Percentiles rank a stretch among this genome's conserved stretches.
These are phyloP conservation scores for Ophion obscuratus DNA, from an alignment of 2,888 invertebrate species.

Conservation along the genomic window DNA sequence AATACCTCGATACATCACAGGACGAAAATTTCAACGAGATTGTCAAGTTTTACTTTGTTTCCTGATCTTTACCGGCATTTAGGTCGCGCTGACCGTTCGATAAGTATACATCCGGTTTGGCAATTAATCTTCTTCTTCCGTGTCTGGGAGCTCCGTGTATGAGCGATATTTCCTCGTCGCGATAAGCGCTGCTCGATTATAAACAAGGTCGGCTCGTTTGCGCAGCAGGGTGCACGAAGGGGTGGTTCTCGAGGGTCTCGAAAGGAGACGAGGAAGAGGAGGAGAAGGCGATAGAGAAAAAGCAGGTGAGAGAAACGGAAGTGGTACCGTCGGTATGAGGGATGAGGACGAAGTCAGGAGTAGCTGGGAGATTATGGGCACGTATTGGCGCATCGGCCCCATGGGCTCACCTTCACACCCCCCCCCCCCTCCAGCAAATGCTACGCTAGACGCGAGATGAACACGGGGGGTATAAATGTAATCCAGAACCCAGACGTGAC, in stretches of 20 bases:
- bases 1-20: background rate
- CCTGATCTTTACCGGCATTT: background rate
- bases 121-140: background rate
- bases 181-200: background rate
- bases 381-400: constrained; percentile 83
- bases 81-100: background rate
- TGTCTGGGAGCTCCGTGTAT: background rate
- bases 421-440: background rate
- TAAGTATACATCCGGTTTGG: background rate
- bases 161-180: background rate
- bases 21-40: background rate
- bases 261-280: background rate
- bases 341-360: constrained; percentile 55
- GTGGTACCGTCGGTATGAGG: constrained; percentile 35
- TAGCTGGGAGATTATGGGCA: constrained; percentile 80
- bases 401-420: constrained; percentile 71
- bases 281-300: background rate
- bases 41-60: background rate
- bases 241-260: background rate
- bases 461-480: constrained; percentile 80
- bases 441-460: constrained; percentile 21
- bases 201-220: background rate
- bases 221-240: background rate
- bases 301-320: constrained; percentile 43
- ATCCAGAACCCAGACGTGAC: constrained; percentile 83